Base-by-base conservation (phyloP, 2,888 invertebrate genomes). In the Lordiphosa fenestrarum region DNA sequence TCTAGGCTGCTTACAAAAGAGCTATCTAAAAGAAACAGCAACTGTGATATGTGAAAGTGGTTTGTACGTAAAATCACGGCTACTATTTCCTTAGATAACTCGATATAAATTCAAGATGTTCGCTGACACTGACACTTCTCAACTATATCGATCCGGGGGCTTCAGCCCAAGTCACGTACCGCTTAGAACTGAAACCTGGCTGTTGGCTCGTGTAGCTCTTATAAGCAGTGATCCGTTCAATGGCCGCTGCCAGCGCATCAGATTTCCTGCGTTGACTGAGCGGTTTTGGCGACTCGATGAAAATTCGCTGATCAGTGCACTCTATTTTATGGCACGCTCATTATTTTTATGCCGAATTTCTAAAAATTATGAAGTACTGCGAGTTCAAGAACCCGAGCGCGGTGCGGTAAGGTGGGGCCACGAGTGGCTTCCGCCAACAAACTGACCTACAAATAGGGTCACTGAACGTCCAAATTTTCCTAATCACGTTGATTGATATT, bases 1-100 rank as follows among this genome's bases (percentile, higher is more conserved):
- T 70, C 69, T 64, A 69, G 53, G 80, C 71, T 80, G 88, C 87
- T 88, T 87, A 88, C 87, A 88, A 88, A 88, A 88, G 88, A 88
- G 88, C 88, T 88, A 88, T 88, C 88, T 88, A 87, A 88, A 88
- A 88, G 89, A 88, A 89, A 89, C 88, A 89, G 88, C 88, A 88
- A 89, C 89, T 89, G 89, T 89, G 89, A 89, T 89, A 87, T 88
- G 85, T 59, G 63, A 51, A 65, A 64, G 15, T 15, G 30, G 10
- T 10, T 66, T 51, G 44, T 53, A 64, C 66, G 71, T 86, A 84
- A 88, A 88, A 89, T 88, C 89, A 89, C 89, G 87, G 89, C 88
- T 89, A 88, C 89, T 88, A 88, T 89, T 88, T 88, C 89, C 88
- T 88, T 88, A 89, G 88, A 89, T 88, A 88, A 89, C 87, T 88